Evolutionary conservation across 2,888 invertebrate species (phyloP), one percentile per base, ranked within the genome.

Genomic region (Eledona agricola): DNA sequence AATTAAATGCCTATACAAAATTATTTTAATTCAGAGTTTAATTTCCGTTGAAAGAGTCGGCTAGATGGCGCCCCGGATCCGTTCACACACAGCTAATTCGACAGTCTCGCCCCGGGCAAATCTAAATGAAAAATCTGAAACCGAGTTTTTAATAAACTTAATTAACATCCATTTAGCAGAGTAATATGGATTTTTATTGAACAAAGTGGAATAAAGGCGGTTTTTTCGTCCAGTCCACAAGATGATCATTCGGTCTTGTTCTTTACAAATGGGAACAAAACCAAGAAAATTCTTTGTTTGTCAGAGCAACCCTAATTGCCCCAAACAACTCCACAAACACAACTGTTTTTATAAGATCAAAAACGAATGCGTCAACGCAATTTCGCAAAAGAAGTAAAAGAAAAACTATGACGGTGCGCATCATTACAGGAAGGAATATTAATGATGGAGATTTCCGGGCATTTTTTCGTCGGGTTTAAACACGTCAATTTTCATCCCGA

Each of bases 1-100:
- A 72, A 72, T 72, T 71, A 72, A 67, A 68, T 66, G 67, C 65
- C 72, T 66, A 71, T 72, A 71, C 64, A 71, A 72, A 72, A 72
- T 72, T 72, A 71, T 71, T 71, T 72, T 67, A 71, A 72, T 72
- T 71, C 70, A 67, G 56, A 68, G 51, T 65, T 66, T 66, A 66
- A 66, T 65, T 65, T 66, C 66, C 66, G 66, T 46, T 37, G 59
- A 55, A 57, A 38, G 52, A 45, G 19, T 37, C 43, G 23, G 31
- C 29, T 31, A 49, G 57, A 37, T 45, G 29, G 40, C 20, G 38
- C 40, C 26, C 13, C 29, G 22, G 53, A 60, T 50, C 43, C 62
- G 57, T 62, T 59, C 59, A 62, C 58, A 65, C 63, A 58, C 60
- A 57, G 42, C 58, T 66, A 65, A 66, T 66, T 66, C 55, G 59